phyloP scores from a whole-genome alignment of 2,797 vertebrate genomes.

The Tadarida brasiliensis region DNA sequence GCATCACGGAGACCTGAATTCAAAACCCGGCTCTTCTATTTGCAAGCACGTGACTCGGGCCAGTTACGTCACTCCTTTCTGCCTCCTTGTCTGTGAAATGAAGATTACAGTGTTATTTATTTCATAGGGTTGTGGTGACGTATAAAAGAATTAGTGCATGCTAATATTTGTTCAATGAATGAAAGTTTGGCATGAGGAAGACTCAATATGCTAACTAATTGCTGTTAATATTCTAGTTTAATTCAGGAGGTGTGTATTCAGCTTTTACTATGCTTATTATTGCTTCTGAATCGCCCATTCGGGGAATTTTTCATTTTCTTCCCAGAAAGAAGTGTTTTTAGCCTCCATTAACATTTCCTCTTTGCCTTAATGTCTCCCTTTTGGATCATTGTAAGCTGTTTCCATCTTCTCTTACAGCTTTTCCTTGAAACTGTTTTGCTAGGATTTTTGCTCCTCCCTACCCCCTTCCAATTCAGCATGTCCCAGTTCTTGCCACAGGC shows the following conservation, averaged over 20 bases:
- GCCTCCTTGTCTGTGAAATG: neutral
- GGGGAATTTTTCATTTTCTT: constrained; percentile 52
- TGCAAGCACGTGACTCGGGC: neutral
- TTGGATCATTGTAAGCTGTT: constrained; percentile 41
- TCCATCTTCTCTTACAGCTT: constrained; percentile 28
- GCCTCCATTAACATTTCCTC: constrained; percentile 47
- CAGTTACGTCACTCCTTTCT: neutral
- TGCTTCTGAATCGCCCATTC: constrained; percentile 1
- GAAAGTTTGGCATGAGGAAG: neutral
- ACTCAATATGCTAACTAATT: neutral
- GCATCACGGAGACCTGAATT: neutral
- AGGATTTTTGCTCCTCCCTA: neutral
- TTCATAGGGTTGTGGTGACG: neutral
- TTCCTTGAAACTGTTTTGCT: constrained; percentile 36
- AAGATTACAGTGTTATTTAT: neutral
- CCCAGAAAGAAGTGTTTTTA: constrained; percentile 49
- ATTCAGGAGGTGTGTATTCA: neutral
- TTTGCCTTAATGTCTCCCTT: constrained; percentile 54
- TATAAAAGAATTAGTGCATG: neutral
- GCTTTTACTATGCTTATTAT: neutral
- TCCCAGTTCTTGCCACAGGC: neutral
- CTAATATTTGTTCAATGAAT: neutral
- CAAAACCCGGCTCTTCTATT: neutral
- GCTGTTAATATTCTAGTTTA: constrained; percentile 7
- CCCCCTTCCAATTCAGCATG: neutral